phyloP scores from a whole-genome alignment of 2,113 vertebrate genomes.

The Mus pahari region DNA sequence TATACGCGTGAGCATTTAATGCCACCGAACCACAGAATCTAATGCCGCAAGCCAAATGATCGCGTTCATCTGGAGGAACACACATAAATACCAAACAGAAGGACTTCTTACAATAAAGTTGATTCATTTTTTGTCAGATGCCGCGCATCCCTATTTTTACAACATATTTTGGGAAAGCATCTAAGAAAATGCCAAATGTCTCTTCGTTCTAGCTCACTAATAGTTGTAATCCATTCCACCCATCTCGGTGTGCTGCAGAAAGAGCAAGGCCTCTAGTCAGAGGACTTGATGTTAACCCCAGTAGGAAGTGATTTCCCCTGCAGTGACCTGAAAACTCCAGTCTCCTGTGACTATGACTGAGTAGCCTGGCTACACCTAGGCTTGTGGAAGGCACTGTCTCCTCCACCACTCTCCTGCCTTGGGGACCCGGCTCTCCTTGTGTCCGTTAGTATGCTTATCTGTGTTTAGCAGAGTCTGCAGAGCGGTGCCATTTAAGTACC shows the following conservation, averaged over 20 bases:
- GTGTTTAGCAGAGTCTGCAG: neutral
- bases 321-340: neutral
- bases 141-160: neutral
- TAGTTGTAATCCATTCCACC: neutral
- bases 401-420: neutral
- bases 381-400: no score
- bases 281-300: neutral
- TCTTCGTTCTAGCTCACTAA: neutral
- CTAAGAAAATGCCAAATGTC: neutral
- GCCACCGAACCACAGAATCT: neutral
- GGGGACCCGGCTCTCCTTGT: no score
- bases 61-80: neutral
- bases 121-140: constrained; percentile 15
- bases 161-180: neutral
- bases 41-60: neutral
- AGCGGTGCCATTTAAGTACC: neutral
- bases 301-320: no score
- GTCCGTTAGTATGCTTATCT: no score
- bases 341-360: neutral
- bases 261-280: no score
- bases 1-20: neutral
- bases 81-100: neutral
- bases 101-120: neutral
- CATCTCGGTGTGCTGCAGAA: neutral
- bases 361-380: no score